Evolutionary conservation across 2,888 invertebrate species (phyloP).

Genomic region (Corbicula japonica): DNA sequence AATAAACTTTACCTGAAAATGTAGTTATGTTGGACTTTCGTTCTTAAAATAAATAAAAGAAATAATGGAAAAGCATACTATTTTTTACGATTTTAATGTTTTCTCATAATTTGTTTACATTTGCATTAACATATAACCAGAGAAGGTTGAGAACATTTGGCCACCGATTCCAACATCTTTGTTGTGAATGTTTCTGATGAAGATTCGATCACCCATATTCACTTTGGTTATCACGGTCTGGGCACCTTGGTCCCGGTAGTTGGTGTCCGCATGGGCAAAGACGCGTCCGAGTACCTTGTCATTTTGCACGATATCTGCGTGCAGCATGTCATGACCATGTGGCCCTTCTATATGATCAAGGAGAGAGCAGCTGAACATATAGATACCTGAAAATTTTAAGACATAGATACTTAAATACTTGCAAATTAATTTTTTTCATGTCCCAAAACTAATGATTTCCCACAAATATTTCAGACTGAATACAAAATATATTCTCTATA

Average conservation of each 20-base stretch:
- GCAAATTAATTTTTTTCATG: too few species aligned
- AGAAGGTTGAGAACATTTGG: constrained; percentile 51
- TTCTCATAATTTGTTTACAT: too few species aligned
- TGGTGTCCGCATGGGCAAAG: constrained; percentile 47
- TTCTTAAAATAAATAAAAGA: too few species aligned
- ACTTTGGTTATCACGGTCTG: constrained; percentile 43
- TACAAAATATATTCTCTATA: too few species aligned
- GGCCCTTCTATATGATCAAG: constrained; percentile 24
- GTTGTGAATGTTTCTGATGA: constrained; percentile 36
- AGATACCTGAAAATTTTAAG: constrained; percentile 40
- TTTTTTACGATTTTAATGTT: too few species aligned
- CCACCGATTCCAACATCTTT: constrained; percentile 40
- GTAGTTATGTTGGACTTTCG: too few species aligned
- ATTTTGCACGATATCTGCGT: constrained; percentile 49
- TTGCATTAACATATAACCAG: constrained; percentile 49
- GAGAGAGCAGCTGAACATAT: constrained; percentile 47
- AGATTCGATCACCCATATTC: constrained; percentile 34
- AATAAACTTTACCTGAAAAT: too few species aligned
- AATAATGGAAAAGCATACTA: too few species aligned
- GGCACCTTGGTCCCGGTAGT: constrained; percentile 48
- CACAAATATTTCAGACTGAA: too few species aligned
- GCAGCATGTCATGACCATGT: constrained; percentile 37
- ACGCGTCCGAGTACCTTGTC: constrained; percentile 30
- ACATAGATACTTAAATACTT: too few species aligned
- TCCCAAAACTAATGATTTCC: too few species aligned